Evolutionary conservation across 1,140 invertebrate species (phyloP).

Genomic region (Drosophila asahinai): DNA sequence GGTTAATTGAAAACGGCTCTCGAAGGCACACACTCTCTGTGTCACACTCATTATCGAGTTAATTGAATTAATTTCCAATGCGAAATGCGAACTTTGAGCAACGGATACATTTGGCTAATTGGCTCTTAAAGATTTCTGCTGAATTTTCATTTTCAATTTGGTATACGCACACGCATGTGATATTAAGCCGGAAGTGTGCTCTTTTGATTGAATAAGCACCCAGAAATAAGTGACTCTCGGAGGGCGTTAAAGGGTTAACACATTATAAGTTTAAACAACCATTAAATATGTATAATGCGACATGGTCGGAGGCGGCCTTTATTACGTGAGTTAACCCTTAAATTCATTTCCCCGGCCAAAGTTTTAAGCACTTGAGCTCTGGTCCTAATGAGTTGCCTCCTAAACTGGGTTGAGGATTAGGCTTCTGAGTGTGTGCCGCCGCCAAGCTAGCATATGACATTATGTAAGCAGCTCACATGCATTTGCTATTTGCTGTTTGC

Average conservation of each 20-base stretch:
- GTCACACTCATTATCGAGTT: conserved; percentile 53
- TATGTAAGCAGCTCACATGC: conserved; percentile 61
- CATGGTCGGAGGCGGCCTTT: conserved; percentile 14
- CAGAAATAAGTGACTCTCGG: conserved; percentile 37
- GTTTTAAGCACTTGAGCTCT: conserved; percentile 26
- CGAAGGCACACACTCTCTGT: conserved; percentile 19
- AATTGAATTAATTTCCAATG: conserved; percentile 67
- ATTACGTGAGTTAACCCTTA: conserved; percentile 10
- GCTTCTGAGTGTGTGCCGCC: background rate
- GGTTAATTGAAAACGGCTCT: conserved; percentile 21
- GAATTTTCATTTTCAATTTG: conserved; percentile 35
- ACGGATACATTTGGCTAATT: conserved; percentile 62
- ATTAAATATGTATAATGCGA: conserved; percentile 69
- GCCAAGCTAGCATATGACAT: conserved; percentile 13
- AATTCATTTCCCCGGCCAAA: conserved; percentile 12
- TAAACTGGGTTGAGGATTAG: background rate
- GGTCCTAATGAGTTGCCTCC: conserved; percentile 30
- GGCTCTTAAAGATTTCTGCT: conserved; percentile 53
- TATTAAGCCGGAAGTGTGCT: conserved; percentile 9
- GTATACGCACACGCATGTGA: background rate
- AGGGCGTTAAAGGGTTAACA: conserved; percentile 50
- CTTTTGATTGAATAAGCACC: conserved; percentile 39
- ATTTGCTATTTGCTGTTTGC: conserved; percentile 60
- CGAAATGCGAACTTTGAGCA: conserved; percentile 40
- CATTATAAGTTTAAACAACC: conserved; percentile 64